phyloP scores from a whole-genome alignment of 2,888 invertebrate genomes.

The Sialis fuliginosa region DNA sequence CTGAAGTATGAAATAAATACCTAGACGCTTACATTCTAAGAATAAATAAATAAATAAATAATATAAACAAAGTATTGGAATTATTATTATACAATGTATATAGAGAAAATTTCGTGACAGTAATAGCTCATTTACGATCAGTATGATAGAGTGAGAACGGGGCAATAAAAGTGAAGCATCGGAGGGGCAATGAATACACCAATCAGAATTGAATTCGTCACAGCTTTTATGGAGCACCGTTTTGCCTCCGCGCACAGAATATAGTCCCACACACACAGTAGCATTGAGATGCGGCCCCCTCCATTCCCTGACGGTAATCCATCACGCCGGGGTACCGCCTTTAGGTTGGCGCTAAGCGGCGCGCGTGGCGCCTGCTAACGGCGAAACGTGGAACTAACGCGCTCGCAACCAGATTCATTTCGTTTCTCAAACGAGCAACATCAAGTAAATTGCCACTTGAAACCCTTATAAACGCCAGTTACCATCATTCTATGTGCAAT shows the following conservation, averaged over 20 bases:
- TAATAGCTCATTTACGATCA: constrained; percentile 3
- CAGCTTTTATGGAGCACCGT: constrained; percentile 24
- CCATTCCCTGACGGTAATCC: not conserved
- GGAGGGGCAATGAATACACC: constrained; percentile 31
- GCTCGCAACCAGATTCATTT: constrained; percentile 28
- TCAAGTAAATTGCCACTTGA: constrained; percentile 25
- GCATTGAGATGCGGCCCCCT: not conserved
- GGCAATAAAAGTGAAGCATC: constrained; percentile 11
- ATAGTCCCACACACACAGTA: constrained; percentile 17
- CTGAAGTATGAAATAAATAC: too few relatives aligned
- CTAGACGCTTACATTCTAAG: too few relatives aligned
- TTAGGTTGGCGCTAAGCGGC: constrained; percentile 9
- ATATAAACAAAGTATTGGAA: too few relatives aligned
- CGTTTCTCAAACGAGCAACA: constrained; percentile 35
- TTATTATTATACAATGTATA: not conserved
- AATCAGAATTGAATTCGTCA: constrained; percentile 42
- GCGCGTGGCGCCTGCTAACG: constrained; percentile 29
- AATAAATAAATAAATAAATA: too few relatives aligned
- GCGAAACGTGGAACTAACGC: constrained; percentile 22
- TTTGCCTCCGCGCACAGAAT: constrained; percentile 24
- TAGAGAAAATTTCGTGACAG: not conserved
- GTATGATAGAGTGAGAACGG: constrained; percentile 12
- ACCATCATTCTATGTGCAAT: too few relatives aligned
- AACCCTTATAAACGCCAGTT: constrained; percentile 5
- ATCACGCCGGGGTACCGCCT: not conserved